phyloP scores from a whole-genome alignment of 2,888 invertebrate genomes.

The Litoditis marina region DNA sequence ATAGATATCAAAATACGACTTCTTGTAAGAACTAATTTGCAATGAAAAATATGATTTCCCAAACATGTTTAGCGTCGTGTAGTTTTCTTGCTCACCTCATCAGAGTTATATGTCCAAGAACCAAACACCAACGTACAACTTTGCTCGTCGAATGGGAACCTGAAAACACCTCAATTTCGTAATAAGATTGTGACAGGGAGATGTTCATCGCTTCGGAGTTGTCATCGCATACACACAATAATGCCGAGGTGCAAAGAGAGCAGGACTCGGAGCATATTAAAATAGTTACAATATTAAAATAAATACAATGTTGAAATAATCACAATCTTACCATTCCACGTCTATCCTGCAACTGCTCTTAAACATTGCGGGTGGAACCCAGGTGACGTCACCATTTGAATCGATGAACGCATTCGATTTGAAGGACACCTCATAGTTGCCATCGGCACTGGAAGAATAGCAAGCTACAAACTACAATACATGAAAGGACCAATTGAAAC shows the following conservation, averaged over 20 bases:
- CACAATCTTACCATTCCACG: conserved; percentile 37
- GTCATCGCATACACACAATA: too few species aligned
- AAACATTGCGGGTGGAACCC: conserved; percentile 98
- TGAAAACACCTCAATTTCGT: too few species aligned
- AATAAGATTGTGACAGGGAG: not conserved
- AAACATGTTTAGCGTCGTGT: too few species aligned
- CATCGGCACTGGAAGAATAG: conserved; percentile 80
- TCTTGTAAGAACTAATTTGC: too few species aligned
- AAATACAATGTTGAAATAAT: not conserved
- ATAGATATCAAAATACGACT: too few species aligned
- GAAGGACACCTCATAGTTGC: conserved; percentile 95
- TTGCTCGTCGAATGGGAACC: conserved; percentile 57
- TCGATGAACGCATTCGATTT: conserved; percentile 46
- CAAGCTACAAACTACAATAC: too few species aligned
- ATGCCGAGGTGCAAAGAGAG: too few species aligned
- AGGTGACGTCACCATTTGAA: conserved; percentile 71
- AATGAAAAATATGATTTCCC: too few species aligned
- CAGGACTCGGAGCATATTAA: too few species aligned
- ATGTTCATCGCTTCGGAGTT: too few species aligned
- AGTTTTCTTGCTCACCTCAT: conserved; percentile 80
- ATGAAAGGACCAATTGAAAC: too few species aligned
- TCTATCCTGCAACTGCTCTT: conserved; percentile 49
- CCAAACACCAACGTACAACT: conserved; percentile 58
- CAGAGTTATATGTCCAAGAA: conserved; percentile 77
- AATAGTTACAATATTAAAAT: not conserved